These are phyloP conservation scores for Drosophila austrosaltans DNA, from an alignment of 2,888 invertebrate species.

Conservation along the genomic window DNA sequence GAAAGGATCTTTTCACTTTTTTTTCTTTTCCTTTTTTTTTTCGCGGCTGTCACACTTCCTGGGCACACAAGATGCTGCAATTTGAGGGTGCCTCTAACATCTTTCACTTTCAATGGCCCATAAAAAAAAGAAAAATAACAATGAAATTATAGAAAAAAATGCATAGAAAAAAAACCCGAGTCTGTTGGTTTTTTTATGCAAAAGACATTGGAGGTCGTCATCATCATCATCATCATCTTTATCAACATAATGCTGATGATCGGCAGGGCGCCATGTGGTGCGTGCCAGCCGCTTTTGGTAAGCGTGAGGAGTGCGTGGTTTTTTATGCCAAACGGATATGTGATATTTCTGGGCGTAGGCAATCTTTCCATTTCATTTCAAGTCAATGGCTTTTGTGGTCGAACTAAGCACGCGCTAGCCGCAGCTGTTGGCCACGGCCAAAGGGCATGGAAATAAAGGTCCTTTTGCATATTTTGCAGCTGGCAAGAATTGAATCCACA, in stretches of 20 bases:
- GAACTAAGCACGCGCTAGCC: conserved; percentile 63
- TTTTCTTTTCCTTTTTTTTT: conserved; percentile 41
- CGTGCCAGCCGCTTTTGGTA: conserved; percentile 54
- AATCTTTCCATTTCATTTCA: conserved; percentile 59
- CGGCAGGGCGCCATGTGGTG: conserved; percentile 72
- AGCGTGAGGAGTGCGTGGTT: conserved; percentile 43
- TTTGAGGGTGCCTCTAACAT: conserved; percentile 66
- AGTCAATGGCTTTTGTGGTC: conserved; percentile 75
- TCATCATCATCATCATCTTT: not conserved
- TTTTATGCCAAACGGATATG: conserved; percentile 71
- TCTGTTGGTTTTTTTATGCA: conserved; percentile 69
- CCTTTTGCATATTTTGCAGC: conserved; percentile 73
- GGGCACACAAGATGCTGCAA: conserved; percentile 70
- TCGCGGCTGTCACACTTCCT: conserved; percentile 70
- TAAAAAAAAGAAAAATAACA: conserved; percentile 49
- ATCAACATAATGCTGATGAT: conserved; percentile 25
- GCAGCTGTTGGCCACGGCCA: conserved; percentile 60
- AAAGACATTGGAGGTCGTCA: conserved; percentile 50
- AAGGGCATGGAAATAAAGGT: conserved; percentile 23
- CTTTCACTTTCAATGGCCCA: conserved; percentile 73
- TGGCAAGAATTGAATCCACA: conserved; percentile 48
- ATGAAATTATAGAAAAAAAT: conserved; percentile 58
- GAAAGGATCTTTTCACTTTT: conserved; percentile 75
- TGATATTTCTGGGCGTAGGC: conserved; percentile 69
- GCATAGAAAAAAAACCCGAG: conserved; percentile 59